A percentile compares a stretch with the other conserved stretches of the same genome.
Conservation (phyloP, 2,797 vertebrate species). For the Mus caroli region DNA sequence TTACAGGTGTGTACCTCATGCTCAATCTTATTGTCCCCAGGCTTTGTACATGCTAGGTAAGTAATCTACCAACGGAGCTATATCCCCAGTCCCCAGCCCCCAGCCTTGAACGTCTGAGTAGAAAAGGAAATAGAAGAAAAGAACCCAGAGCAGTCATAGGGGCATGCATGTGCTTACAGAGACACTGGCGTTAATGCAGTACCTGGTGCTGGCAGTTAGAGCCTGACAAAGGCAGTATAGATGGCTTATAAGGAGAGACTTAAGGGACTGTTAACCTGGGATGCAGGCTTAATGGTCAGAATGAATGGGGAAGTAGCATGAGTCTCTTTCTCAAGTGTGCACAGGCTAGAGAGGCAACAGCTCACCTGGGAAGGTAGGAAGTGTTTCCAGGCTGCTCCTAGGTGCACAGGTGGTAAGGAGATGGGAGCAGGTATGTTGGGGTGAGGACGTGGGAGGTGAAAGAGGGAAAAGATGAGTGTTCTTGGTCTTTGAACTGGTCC, state of each 20-base stretch:
- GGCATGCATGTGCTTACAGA: background rate
- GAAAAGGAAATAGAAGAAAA: constrained; percentile 8
- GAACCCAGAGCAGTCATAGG: background rate
- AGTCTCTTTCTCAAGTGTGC: fast-evolving
- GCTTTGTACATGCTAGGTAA: background rate
- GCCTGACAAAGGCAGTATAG: no score
- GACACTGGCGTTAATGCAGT: fast-evolving
- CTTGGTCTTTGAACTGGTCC: background rate
- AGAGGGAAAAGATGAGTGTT: background rate
- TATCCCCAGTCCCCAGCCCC: background rate
- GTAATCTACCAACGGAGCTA: background rate
- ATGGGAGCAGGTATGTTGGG: fast-evolving
- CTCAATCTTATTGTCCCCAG: background rate
- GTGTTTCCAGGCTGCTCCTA: background rate
- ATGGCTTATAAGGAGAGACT: background rate
- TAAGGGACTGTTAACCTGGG: no score
- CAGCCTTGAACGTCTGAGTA: background rate
- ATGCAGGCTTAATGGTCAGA: background rate
- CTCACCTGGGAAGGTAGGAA: background rate
- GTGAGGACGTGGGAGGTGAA: background rate
- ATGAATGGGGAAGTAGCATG: background rate
- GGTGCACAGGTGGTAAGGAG: fast-evolving
- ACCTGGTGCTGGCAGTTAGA: background rate
- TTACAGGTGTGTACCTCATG: background rate
- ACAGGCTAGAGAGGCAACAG: fast-evolving